Conservation (phyloP, 2,797 vertebrate species). For the Aphelocoma californica region DNA sequence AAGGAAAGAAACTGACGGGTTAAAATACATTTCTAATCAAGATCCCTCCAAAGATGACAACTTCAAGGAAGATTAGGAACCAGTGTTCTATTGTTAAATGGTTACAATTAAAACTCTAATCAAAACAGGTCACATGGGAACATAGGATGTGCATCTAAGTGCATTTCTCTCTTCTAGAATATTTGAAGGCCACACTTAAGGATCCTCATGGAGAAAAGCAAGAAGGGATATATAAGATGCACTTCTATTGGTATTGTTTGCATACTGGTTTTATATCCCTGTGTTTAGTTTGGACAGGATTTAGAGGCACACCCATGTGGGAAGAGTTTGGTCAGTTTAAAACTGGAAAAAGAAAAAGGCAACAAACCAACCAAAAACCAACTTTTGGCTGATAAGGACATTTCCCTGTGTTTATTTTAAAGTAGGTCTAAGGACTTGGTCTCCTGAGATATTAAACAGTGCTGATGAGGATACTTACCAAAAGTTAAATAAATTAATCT, state of each 20-base stretch:
- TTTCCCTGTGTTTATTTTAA: neutral
- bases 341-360: neutral
- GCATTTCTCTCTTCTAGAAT: neutral
- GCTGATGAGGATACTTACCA: neutral
- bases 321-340: neutral
- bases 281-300: constrained; percentile 16
- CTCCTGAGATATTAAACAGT: neutral
- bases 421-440: neutral
- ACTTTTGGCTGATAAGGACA: neutral
- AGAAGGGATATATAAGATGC: neutral
- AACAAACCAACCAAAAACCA: neutral
- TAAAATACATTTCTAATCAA: neutral
- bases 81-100: neutral
- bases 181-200: neutral
- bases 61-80: neutral
- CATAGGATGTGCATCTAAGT: neutral
- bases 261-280: neutral
- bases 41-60: neutral
- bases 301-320: neutral
- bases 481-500: neutral
- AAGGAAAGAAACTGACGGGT: neutral
- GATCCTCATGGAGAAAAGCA: neutral
- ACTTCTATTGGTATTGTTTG: neutral
- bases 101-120: neutral
- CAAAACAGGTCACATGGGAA: neutral